A percentile compares a stretch with the other conserved stretches of the same genome.
These are phyloP conservation scores for Amblyteles armatorius DNA, from an alignment of 2,888 invertebrate genomes.

Conservation along the genomic window DNA sequence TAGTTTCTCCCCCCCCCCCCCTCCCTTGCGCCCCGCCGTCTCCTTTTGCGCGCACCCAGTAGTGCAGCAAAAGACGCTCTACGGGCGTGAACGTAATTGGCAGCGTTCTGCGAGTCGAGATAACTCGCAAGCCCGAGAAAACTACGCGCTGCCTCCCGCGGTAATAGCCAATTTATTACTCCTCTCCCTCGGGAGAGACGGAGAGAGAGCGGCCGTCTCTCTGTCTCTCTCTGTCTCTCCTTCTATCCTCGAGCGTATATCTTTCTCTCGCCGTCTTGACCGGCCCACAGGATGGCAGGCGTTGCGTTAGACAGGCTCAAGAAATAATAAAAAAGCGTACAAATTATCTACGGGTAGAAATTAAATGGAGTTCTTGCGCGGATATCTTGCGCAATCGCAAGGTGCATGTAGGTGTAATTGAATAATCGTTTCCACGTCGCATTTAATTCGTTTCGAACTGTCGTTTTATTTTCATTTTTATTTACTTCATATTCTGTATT, in stretches of 20 bases:
- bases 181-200: conserved; percentile 5
- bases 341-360: conserved; percentile 34
- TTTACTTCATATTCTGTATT: not conserved
- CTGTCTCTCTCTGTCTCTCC: conserved; percentile 2
- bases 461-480: not conserved
- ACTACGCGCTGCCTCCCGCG: conserved; percentile 20
- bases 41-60: not conserved
- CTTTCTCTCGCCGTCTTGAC: conserved; percentile 1
- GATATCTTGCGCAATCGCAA: conserved; percentile 41
- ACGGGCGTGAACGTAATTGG: conserved; percentile 47
- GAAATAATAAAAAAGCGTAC: conserved; percentile 14
- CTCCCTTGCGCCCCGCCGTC: too few species aligned
- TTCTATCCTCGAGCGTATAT: conserved; percentile 11
- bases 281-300: not conserved
- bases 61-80: conserved; percentile 39
- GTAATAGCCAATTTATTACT: conserved; percentile 46
- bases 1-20: not conserved
- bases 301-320: conserved; percentile 18
- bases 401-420: conserved; percentile 26
- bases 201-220: not conserved
- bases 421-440: conserved; percentile 24
- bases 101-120: conserved; percentile 41
- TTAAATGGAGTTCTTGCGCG: conserved; percentile 25
- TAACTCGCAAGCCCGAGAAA: conserved; percentile 31
- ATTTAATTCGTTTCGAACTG: not conserved